Conservation (phyloP, 2,797 vertebrate species). For the Melanotaenia boesemani region DNA sequence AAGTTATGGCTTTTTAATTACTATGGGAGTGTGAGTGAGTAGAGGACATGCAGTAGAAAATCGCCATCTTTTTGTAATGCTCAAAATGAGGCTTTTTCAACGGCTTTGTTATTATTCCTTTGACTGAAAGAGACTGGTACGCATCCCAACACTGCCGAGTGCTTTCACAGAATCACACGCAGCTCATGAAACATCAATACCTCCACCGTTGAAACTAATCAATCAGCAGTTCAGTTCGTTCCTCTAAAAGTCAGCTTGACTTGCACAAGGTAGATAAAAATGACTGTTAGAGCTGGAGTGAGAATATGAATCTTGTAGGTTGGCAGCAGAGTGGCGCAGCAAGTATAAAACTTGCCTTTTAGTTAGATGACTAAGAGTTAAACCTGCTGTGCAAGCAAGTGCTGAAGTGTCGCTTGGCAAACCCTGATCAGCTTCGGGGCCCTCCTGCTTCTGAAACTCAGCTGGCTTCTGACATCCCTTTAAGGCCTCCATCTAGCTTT, state of each 20-base stretch:
- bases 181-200: constrained; percentile 52
- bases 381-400: constrained; percentile 36
- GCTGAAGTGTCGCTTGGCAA: constrained; percentile 12
- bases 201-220: constrained; percentile 55
- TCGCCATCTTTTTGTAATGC: constrained; percentile 34
- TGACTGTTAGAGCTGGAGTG: constrained; percentile 6
- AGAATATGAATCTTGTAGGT: constrained; percentile 19
- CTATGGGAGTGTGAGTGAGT: constrained; percentile 15
- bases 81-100: constrained; percentile 59
- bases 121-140: constrained; percentile 22
- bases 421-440: constrained; percentile 1
- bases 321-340: constrained; percentile 9
- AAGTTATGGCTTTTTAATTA: constrained; percentile 73
- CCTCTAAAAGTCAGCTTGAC: constrained; percentile 39
- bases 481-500: not conserved
- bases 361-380: constrained; percentile 15
- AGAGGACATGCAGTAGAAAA: constrained; percentile 29
- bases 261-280: constrained; percentile 25
- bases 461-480: not conserved
- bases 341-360: constrained; percentile 10
- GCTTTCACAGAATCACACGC: constrained; percentile 37
- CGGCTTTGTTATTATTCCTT: constrained; percentile 36
- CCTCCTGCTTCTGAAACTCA: not conserved
- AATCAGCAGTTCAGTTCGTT: constrained; percentile 45
- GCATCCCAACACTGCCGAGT: constrained; percentile 11